Percentiles rank a stretch among this genome's conserved stretches.
Conservation (phyloP, 1,140 invertebrate genomes). For the Mercenaria mercenaria region DNA sequence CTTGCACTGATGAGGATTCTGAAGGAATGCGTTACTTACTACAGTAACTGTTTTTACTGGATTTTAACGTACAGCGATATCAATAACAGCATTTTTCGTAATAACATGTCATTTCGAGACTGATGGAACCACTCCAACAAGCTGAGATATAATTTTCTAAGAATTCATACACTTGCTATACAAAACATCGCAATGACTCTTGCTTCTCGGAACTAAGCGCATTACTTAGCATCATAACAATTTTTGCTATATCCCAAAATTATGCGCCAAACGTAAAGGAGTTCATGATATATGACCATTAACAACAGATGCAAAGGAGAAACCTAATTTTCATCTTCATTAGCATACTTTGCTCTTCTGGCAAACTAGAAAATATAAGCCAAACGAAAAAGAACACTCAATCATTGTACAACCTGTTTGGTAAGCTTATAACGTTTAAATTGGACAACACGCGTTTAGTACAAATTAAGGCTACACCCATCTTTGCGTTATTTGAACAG, state of each 20-base stretch:
- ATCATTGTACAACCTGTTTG: no score
- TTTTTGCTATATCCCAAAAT: neutral
- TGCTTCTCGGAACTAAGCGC: neutral
- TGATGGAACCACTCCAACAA: neutral
- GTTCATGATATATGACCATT: neutral
- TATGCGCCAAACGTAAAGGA: neutral
- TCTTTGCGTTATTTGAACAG: no score
- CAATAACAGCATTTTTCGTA: neutral
- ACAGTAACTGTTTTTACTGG: no score
- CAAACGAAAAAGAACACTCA: no score
- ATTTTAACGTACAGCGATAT: no score
- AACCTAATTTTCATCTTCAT: neutral
- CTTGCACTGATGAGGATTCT: no score
- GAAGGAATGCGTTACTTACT: no score
- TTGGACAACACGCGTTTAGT: no score
- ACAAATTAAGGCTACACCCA: no score
- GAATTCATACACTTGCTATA: neutral
- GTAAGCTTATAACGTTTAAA: no score
- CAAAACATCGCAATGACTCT: neutral
- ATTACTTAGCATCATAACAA: neutral
- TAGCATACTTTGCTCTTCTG: neutral
- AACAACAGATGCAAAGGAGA: neutral
- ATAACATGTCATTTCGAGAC: neutral
- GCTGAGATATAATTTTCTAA: neutral
- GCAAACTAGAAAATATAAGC: no score